Conservation (phyloP, 1,140 invertebrate species). For the Palaemon carinicauda region DNA sequence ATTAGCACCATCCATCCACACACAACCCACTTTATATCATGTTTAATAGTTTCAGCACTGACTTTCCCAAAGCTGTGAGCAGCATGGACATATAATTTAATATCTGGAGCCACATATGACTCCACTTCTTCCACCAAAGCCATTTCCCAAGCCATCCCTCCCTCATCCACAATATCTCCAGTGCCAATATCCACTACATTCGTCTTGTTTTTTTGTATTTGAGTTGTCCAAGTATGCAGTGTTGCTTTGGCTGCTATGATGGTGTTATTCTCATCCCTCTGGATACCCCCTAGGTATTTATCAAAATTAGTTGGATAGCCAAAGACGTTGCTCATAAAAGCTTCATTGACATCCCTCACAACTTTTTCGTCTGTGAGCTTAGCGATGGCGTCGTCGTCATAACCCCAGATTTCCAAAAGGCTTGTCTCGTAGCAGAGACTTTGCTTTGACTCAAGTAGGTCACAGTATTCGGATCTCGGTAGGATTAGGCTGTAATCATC, state of each 20-base stretch:
- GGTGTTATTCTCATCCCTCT: conserved; percentile 69
- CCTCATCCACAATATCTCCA: conserved; percentile 73
- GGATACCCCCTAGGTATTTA: conserved; percentile 72
- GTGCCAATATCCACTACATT: conserved; percentile 76
- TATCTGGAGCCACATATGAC: conserved; percentile 62
- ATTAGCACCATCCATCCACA: conserved; percentile 69
- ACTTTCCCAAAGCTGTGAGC: conserved; percentile 41
- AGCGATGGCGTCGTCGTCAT: not conserved
- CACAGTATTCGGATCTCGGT: not conserved
- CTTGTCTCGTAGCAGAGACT: conserved; percentile 18
- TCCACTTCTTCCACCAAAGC: conserved; percentile 66
- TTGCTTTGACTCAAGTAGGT: not conserved
- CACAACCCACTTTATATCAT: conserved; percentile 68
- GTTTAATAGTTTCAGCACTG: conserved; percentile 64
- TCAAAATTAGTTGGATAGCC: conserved; percentile 74
- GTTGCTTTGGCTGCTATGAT: conserved; percentile 74
- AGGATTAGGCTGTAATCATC: not conserved
- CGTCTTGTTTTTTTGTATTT: conserved; percentile 70
- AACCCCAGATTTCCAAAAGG: conserved; percentile 12
- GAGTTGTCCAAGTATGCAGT: conserved; percentile 74
- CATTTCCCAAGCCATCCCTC: conserved; percentile 37
- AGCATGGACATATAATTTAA: not conserved
- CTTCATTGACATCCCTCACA: not conserved
- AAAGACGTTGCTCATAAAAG: conserved; percentile 69
- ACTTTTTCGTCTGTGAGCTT: not conserved